A percentile compares a stretch with the other conserved stretches of the same genome.
Conservation (phyloP, 2,797 vertebrate species). For the Syndactyla subalaris region DNA sequence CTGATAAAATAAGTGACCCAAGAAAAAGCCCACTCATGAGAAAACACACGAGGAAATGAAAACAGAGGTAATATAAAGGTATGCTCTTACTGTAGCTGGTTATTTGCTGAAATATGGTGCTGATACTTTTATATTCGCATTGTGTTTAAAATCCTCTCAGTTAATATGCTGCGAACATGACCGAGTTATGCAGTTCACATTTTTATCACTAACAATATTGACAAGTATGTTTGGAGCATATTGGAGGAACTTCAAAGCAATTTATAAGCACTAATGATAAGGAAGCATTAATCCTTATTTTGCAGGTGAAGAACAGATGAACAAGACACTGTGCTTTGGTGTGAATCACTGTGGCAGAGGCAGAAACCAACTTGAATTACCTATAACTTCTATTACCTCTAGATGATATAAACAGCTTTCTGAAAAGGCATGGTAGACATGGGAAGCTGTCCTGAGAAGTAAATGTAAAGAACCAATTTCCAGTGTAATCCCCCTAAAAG, state of each 20-base stretch:
- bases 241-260: not conserved
- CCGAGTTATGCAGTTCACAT: not conserved
- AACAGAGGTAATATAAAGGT: not conserved
- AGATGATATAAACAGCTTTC: not conserved
- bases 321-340: not conserved
- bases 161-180: not conserved
- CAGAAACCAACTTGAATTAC: not conserved
- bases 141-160: not conserved
- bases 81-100: not conserved
- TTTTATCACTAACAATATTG: not conserved
- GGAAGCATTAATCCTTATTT: not conserved
- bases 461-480: not conserved
- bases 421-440: not conserved
- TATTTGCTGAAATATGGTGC: not conserved
- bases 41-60: not conserved
- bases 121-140: not conserved
- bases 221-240: not conserved
- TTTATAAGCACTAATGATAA: not conserved
- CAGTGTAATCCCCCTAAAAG: not conserved
- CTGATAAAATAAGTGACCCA: not conserved
- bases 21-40: not conserved
- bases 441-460: not conserved
- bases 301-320: constrained; percentile 1
- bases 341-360: not conserved
- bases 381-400: not conserved